phyloP scores from a whole-genome alignment of 2,113 vertebrate species.

The Chiloscyllium plagiosum region DNA sequence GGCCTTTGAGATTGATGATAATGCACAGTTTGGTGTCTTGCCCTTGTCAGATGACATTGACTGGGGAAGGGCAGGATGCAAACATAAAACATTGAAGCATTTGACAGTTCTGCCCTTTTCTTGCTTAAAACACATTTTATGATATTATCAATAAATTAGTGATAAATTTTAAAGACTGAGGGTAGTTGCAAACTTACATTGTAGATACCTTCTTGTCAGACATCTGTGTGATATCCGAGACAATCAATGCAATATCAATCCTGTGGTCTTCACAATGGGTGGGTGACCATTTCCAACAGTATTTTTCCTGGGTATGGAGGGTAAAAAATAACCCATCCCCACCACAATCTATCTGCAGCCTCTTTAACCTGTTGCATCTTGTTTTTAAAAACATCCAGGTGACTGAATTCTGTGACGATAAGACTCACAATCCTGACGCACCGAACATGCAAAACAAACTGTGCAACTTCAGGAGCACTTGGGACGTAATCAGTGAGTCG shows the following conservation, averaged over 20 bases:
- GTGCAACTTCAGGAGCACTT: constrained; percentile 52
- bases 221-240: not conserved
- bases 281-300: not conserved
- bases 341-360: not conserved
- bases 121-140: not conserved
- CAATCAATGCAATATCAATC: not conserved
- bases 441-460: constrained; percentile 57
- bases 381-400: constrained; percentile 44
- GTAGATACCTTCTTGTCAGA: not conserved
- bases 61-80: not conserved
- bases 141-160: not conserved
- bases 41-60: not conserved
- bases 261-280: not conserved
- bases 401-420: constrained; percentile 53
- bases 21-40: not conserved
- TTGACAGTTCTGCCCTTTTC: not conserved
- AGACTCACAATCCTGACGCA: constrained; percentile 54
- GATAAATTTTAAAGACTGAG: not conserved
- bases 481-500: constrained; percentile 53
- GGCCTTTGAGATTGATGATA: not conserved
- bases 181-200: not conserved
- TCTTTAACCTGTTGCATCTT: not conserved
- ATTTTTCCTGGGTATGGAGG: not conserved
- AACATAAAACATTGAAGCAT: not conserved
- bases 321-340: not conserved